Percentiles rank a stretch among this genome's conserved stretches.
Evolutionary conservation across 2,888 invertebrate genomes (phyloP).

Genomic region (Torymus texanus): DNA sequence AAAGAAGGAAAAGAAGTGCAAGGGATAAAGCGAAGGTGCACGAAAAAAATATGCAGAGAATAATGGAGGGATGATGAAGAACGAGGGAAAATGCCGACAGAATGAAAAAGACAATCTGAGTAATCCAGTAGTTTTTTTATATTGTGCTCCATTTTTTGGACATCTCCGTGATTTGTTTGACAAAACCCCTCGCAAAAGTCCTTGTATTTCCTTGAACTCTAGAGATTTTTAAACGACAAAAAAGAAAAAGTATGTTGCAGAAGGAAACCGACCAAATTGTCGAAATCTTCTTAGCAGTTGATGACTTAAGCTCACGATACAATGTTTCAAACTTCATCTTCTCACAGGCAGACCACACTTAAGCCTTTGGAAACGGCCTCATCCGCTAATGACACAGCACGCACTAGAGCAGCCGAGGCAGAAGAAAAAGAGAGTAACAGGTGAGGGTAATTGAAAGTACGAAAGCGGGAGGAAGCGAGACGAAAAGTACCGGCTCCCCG

Average conservation of each 20-base stretch:
- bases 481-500: not conserved
- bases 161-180: no score
- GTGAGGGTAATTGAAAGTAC: conserved; percentile 9
- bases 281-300: no score
- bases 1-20: not conserved
- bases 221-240: no score
- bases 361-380: not conserved
- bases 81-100: conserved; percentile 19
- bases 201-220: no score
- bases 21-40: conserved; percentile 16
- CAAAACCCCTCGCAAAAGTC: no score
- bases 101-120: not conserved
- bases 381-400: conserved; percentile 7
- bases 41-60: not conserved
- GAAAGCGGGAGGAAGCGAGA: not conserved
- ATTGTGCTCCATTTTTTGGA: no score
- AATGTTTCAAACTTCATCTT: no score
- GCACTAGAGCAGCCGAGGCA: not conserved
- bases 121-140: no score
- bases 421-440: conserved; percentile 3
- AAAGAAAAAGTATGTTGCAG: no score
- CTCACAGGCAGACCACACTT: no score
- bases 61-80: not conserved
- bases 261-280: no score
- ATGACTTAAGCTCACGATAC: no score